Base-by-base conservation (phyloP, 2,888 invertebrate genomes). In the Epinotia demarniana region DNA sequence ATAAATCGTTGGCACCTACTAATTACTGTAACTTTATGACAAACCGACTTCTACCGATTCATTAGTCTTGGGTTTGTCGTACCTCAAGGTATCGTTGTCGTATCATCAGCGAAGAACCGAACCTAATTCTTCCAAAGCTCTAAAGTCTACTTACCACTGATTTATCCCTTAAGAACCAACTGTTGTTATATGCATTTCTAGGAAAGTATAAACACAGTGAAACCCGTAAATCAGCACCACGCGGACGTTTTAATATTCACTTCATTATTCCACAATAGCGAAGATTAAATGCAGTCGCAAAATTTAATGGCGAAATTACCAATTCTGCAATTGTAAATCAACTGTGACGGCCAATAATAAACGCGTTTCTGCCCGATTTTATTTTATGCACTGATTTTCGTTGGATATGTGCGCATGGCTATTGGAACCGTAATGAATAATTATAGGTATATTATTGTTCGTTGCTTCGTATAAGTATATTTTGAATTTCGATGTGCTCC, bases 291-390 rank as follows among this genome's bases (percentile, higher is more conserved):
- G 61, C 66, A 53, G 67, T 60, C 55, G 68, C 68, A 6, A 55
- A 62, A 69, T 69, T 57, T 46, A 74, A 66, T 60, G 69, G 49
- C 43, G 39, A 70, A 70, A 77, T 77, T 58, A 58, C 55, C 66
- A 46, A 67, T 60, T 43, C 60, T 61, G 66, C 69, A 61, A 73
- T 62, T 55, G 68, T 58, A 68, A 69, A 69, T 69, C 69, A 69
- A 60, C 39, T 55, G 68, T 16, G 62, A 57, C 39, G 73, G 57
- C 61, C 69, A 19, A 62, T 69, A 74, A 74, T 68, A 46, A 62
- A 62, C 55, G 27, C 55, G 1, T 68, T 73, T 67, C 39, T 43
- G 53, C 55, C 33, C n/a, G 46, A 55, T 68, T 73, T 73, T 62
- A 64, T 11, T 53, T 27, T 23, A 68, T 68, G 68, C 19, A 58